Conservation (phyloP, 1,140 invertebrate species). For the Reticulitermes speratus region DNA sequence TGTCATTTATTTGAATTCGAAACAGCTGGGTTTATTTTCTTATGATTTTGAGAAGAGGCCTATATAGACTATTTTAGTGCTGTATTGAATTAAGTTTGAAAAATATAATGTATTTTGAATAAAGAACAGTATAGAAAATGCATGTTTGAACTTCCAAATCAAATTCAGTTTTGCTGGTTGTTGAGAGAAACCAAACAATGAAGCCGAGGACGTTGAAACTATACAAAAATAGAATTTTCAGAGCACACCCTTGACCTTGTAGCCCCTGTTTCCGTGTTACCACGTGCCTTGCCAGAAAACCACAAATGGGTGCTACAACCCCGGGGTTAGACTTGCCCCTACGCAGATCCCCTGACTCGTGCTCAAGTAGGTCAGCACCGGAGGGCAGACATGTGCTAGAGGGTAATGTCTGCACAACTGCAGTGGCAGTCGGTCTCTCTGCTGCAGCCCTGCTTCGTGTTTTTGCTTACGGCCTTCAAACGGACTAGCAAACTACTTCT, state of each 20-base stretch:
- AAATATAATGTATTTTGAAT: too few species aligned
- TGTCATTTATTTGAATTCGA: too few species aligned
- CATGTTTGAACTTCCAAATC: background rate
- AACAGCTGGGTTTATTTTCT: too few species aligned
- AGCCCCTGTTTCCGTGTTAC: background rate
- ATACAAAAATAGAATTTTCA: background rate
- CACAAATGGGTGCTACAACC: background rate
- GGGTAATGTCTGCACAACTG: background rate
- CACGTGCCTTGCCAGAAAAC: background rate
- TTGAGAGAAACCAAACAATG: background rate
- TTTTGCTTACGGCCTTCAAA: too few species aligned
- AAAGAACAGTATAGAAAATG: too few species aligned
- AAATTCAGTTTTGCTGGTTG: background rate
- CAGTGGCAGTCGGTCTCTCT: too few species aligned
- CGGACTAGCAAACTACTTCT: too few species aligned
- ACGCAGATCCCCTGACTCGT: background rate
- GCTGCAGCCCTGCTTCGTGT: too few species aligned
- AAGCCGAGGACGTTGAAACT: background rate
- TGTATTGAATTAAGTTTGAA: too few species aligned
- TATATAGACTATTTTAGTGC: too few species aligned
- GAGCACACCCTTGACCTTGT: background rate
- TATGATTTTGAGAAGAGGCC: too few species aligned
- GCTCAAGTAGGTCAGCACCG: background rate
- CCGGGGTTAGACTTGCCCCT: background rate
- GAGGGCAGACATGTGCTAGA: background rate